Conservation (phyloP, 2,797 vertebrate genomes). For the Scomberomorus guttatus region DNA sequence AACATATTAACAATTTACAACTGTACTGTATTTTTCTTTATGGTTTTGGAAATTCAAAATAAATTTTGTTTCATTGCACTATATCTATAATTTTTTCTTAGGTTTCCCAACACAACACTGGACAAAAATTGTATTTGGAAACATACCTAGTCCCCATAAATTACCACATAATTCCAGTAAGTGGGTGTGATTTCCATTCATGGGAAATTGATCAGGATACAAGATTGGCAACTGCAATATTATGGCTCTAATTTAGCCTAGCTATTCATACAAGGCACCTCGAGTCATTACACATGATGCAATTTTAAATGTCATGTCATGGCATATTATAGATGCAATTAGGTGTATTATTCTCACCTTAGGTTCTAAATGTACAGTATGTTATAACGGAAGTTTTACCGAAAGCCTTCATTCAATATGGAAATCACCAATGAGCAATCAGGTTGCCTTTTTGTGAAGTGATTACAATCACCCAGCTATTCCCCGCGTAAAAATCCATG, state of each 20-base stretch:
- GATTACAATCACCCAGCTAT: constrained; percentile 44
- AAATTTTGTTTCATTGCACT: background rate
- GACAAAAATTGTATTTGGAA: constrained; percentile 20
- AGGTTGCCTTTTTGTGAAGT: constrained; percentile 23
- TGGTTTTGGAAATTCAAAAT: background rate
- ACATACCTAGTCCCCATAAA: constrained; percentile 18
- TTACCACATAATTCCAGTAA: constrained; percentile 30
- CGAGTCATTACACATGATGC: constrained; percentile 5
- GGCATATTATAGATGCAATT: constrained; percentile 33
- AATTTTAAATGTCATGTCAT: constrained; percentile 27
- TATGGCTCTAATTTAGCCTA: constrained; percentile 28
- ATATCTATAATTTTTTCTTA: background rate
- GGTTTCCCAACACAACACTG: background rate
- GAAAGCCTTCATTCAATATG: constrained; percentile 7
- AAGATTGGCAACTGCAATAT: constrained; percentile 34
- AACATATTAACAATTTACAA: background rate
- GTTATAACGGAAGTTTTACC: constrained; percentile 2
- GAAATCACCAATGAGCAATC: constrained; percentile 24
- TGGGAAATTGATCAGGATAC: constrained; percentile 35
- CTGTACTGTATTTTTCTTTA: background rate
- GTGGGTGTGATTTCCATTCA: constrained; percentile 37
- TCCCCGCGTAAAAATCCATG: constrained; percentile 31
- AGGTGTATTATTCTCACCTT: constrained; percentile 18
- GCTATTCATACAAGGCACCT: constrained; percentile 7
- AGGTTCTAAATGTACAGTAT: constrained; percentile 8